phyloP scores from a whole-genome alignment of 2,888 invertebrate species.

The Polymixis flavicincta region DNA sequence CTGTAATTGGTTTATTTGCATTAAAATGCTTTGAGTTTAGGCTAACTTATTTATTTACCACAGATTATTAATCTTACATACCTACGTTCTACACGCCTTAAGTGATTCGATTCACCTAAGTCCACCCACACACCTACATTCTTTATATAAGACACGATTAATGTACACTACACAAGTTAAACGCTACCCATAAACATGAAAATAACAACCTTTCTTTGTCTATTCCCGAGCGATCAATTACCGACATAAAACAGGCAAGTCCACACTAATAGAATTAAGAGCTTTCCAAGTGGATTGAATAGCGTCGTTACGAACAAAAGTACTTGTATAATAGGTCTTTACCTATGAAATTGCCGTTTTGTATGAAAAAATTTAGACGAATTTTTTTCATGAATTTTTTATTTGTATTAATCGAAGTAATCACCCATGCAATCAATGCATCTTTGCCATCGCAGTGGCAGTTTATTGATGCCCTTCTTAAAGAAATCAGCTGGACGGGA shows the following conservation, averaged over 20 bases:
- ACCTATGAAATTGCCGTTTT: no score
- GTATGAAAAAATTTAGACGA: no score
- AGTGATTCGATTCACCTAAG: neutral
- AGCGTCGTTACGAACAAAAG: constrained; percentile 24
- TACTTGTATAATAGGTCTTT: no score
- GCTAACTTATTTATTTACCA: no score
- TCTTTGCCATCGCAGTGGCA: no score
- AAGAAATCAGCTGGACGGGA: no score
- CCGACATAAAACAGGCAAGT: constrained; percentile 50
- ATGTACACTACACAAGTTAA: constrained; percentile 13
- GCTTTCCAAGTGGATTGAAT: constrained; percentile 56
- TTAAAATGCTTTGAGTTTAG: no score
- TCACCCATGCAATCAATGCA: no score
- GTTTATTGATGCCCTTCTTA: no score
- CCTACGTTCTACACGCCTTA: neutral
- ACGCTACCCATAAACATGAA: constrained; percentile 16
- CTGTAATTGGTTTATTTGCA: no score
- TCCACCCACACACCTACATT: neutral
- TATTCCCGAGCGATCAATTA: constrained; percentile 52
- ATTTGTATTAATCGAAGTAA: no score
- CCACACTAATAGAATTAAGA: constrained; percentile 62
- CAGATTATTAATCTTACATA: neutral
- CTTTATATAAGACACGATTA: constrained; percentile 10
- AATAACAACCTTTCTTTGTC: constrained; percentile 29
- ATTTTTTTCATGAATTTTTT: no score